Base-by-base conservation (phyloP, 2,888 invertebrate genomes). In the Andrena dorsata region DNA sequence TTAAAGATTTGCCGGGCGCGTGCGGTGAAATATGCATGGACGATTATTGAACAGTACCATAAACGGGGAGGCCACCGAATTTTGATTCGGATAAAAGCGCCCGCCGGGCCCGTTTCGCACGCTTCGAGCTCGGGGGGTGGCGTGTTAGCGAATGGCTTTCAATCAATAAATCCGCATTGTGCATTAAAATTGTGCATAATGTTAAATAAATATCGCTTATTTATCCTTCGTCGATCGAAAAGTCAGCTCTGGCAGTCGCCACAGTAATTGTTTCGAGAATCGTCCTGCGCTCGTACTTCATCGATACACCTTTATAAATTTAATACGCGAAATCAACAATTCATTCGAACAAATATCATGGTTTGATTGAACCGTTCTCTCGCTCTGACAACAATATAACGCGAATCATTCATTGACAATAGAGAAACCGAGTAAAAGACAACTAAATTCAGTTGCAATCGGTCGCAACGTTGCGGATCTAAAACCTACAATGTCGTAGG, bases 1-100 rank as follows among this genome's bases (percentile, higher is more conserved):
- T 88, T 86, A 86, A 87, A 87, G 87, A 79, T 81, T 87, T 79
- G 85, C 68, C 81, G 75, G 56, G 77, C 66, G 85, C 88, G 87
- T 87, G 88, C 85, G 79, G 63, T 81, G 87, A 87, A 87, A 87
- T 87, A 88, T 87, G 88, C 77, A 87, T 86, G 83, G 75, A 76
- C 85, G 88, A 88, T 87, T 87, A 87, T 88, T 82, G 87, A 87
- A 87, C 80, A 74, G 83, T 73, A 63, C 73, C 83, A 77, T 78
- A 86, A 88, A 87, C 75, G 83, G 66, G 61, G 76, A 82, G 56
- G 76, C 66, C 61, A n/a, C 72, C 78, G 85, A 85, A 85, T 86
- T 87, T 87, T 84, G 83, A 88, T 88, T 86, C 77, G 83, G 72
- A 77, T 76, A 82, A 87, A 86, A 86, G 76, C 81, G 81, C 47